Conservation (phyloP, 2,797 vertebrate genomes). For the Sebastes miniatus region DNA sequence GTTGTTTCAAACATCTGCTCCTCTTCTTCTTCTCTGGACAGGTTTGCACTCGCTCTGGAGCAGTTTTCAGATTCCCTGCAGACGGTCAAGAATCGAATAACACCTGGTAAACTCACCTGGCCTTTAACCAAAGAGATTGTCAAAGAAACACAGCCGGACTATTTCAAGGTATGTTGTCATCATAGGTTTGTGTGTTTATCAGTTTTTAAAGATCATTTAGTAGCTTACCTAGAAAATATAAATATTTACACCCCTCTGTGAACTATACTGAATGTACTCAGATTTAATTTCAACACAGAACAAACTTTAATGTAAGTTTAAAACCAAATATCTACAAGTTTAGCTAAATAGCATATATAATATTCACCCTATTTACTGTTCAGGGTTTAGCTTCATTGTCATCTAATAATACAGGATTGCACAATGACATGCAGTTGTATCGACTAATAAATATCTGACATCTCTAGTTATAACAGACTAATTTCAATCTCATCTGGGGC, state of each 20-base stretch:
- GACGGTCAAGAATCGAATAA: slow-evolving; percentile 85
- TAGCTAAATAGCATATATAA: no score
- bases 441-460: no score
- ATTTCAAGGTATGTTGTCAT: slow-evolving; percentile 69
- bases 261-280: no score
- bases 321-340: background rate
- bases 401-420: background rate
- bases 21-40: slow-evolving; percentile 45
- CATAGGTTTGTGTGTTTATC: background rate
- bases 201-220: background rate
- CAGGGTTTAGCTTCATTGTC: background rate
- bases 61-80: slow-evolving; percentile 87
- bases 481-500: background rate
- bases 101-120: slow-evolving; percentile 92
- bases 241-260: background rate
- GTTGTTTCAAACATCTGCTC: background rate
- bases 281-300: background rate
- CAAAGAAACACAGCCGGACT: slow-evolving; percentile 83
- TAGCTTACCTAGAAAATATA: background rate
- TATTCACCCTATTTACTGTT: background rate
- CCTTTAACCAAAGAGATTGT: slow-evolving; percentile 88
- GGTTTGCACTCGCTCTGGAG: slow-evolving; percentile 86
- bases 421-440: no score
- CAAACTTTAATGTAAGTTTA: background rate
- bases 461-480: background rate